Base-by-base conservation (phyloP, 2,888 invertebrate species). In the Prostheceraeus crozeri region DNA sequence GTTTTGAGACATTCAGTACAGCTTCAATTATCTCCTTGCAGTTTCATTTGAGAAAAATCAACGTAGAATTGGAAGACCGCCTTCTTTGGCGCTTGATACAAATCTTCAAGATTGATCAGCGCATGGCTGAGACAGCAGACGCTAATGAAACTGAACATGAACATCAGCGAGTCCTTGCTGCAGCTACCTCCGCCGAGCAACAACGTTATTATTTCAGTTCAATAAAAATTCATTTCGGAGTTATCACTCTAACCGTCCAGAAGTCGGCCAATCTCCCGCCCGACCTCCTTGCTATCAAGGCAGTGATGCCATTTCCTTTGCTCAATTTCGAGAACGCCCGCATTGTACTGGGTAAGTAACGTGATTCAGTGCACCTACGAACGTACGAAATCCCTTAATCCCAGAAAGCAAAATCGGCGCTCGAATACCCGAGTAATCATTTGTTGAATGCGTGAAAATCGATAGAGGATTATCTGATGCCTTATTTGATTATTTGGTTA, bases 321-420 rank as follows among this genome's bases (percentile, higher is more conserved):
- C 86, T 96, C 67, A 86, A 87, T 72, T 98, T 98, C 78, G 96
- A 96, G 78, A 91, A 96, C 76, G 96, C 94, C 11, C 83, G 85
- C 36, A 88, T 98, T 11, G 87, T 90, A 71, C 80, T 98, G 65
- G 76, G 73, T 76, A 62, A 64, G 67, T 66, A 8, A 33, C n/a
- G 8, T 8, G 8, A 33, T 33, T 33, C 8, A n/a, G n/a, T n/a
- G n/a, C n/a, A n/a, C n/a, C n/a, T n/a, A n/a, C n/a, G n/a, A n/a
- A n/a, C n/a, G n/a, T n/a, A n/a, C n/a, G n/a, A n/a, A n/a, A n/a
- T n/a, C n/a, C n/a, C n/a, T n/a, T n/a, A n/a, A n/a, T n/a, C n/a
- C n/a, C n/a, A n/a, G n/a, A n/a, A n/a, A n/a, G n/a, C n/a, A n/a
- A n/a, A n/a, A n/a, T n/a, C n/a, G n/a, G n/a, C n/a, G n/a, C n/a